Conservation (phyloP, 2,797 vertebrate genomes). For the Malacoraja senta region DNA sequence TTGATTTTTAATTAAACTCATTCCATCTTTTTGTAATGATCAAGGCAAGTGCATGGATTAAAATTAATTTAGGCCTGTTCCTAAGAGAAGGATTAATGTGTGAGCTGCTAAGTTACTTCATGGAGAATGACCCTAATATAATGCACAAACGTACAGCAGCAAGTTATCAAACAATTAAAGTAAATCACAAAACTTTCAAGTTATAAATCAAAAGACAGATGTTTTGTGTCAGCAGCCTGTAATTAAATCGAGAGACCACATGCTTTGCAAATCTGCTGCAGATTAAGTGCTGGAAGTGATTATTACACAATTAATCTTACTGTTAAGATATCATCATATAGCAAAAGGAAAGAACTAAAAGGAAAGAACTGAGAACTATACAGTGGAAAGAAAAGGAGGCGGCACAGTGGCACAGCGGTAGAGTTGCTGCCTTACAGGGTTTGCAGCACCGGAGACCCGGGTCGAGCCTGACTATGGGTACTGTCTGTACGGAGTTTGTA, state of each 20-base stretch:
- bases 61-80: background rate
- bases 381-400: too few species aligned
- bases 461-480: too few species aligned
- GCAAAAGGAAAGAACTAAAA: background rate
- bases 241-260: background rate
- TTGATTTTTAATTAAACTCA: background rate
- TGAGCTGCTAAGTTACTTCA: background rate
- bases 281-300: background rate
- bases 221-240: background rate
- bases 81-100: background rate
- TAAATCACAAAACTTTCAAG: slow-evolving; percentile 14
- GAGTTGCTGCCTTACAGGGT: too few species aligned
- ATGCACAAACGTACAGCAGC: background rate
- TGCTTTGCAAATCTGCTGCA: background rate
- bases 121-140: background rate
- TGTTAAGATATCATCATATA: slow-evolving; percentile 4
- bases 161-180: background rate
- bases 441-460: too few species aligned
- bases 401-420: too few species aligned
- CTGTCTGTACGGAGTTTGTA: too few species aligned
- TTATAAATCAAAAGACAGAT: slow-evolving; percentile 20
- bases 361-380: too few species aligned
- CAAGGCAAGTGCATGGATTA: background rate
- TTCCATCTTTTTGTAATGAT: background rate
- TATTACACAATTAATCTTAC: slow-evolving; percentile 23